phyloP scores from a whole-genome alignment of 2,113 vertebrate species.

The Chlorodrepanis virens region DNA sequence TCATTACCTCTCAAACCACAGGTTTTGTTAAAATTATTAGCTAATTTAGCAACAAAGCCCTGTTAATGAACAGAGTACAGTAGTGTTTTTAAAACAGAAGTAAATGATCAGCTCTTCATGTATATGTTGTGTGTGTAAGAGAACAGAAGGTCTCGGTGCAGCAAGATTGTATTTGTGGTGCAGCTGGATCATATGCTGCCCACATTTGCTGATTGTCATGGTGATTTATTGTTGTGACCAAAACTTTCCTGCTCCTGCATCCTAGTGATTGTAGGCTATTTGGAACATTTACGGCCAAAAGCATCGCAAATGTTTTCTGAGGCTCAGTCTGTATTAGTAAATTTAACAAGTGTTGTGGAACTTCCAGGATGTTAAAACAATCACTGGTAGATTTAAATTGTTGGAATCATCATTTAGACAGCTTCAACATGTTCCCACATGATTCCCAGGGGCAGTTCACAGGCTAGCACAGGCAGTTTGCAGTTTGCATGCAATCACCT shows the following conservation, averaged over 20 bases:
- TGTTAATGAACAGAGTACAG: constrained; percentile 9
- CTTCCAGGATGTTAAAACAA: not conserved
- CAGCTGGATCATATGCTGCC: constrained; percentile 1
- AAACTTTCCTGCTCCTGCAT: not conserved
- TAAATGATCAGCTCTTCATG: not conserved
- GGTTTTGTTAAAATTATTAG: constrained; percentile 53
- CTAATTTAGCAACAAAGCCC: constrained; percentile 37
- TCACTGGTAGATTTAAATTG: not conserved
- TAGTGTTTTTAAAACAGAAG: not conserved
- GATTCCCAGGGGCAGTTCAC: not conserved
- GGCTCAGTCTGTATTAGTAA: not conserved
- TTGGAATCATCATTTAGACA: not conserved
- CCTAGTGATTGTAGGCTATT: not conserved
- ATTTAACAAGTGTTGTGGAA: not conserved
- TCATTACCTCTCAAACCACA: constrained; percentile 36
- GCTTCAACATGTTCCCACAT: not conserved
- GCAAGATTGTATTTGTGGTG: not conserved
- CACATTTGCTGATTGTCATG: not conserved
- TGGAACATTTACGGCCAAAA: not conserved
- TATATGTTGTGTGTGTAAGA: not conserved
- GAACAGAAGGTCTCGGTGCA: not conserved
- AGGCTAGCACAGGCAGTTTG: not conserved
- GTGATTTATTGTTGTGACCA: constrained; percentile 19
- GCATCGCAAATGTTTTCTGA: not conserved
- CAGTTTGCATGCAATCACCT: not conserved